Conservation (phyloP, 2,797 vertebrate genomes). For the Gobio occitaniae region DNA sequence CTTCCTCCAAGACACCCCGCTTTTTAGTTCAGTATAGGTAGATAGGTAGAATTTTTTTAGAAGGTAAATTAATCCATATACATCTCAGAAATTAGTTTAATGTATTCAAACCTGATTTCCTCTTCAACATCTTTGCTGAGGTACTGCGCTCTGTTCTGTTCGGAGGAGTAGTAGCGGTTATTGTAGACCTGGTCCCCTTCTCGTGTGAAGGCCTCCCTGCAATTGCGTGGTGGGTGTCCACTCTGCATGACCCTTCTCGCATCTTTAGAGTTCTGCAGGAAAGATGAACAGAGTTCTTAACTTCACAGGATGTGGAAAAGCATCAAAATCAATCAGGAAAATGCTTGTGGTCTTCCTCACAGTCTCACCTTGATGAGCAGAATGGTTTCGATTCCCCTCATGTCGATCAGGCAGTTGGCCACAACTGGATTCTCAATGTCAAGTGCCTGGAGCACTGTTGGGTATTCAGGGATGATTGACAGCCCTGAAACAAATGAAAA, state of each 20-base stretch:
- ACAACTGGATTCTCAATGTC: conserved; percentile 90
- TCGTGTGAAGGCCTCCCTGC: conserved; percentile 73
- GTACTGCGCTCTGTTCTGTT: conserved; percentile 74
- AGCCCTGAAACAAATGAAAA: conserved; percentile 82
- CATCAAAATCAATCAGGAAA: not conserved
- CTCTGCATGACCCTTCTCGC: conserved; percentile 77
- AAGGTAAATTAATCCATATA: not conserved
- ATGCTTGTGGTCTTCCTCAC: not conserved
- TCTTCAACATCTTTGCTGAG: conserved; percentile 89
- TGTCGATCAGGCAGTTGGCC: conserved; percentile 94
- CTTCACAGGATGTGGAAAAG: not conserved
- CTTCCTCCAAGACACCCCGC: not conserved
- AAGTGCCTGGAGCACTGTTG: conserved; percentile 88
- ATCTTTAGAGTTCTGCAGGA: conserved; percentile 70
- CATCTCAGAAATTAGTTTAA: not conserved
- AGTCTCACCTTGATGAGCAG: conserved; percentile 91
- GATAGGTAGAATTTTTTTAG: not conserved
- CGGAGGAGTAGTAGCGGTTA: conserved; percentile 74
- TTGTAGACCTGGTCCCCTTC: conserved; percentile 79
- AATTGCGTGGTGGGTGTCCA: conserved; percentile 73
- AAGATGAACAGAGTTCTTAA: not conserved
- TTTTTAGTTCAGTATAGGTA: not conserved
- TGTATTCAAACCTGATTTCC: conserved; percentile 85
- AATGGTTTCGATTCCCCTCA: conserved; percentile 86
- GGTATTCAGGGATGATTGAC: conserved; percentile 86